Evolutionary conservation across 2,113 vertebrate genomes (phyloP), one percentile per base, ranked within the genome.

Genomic region (Dryoscopus gambensis): DNA sequence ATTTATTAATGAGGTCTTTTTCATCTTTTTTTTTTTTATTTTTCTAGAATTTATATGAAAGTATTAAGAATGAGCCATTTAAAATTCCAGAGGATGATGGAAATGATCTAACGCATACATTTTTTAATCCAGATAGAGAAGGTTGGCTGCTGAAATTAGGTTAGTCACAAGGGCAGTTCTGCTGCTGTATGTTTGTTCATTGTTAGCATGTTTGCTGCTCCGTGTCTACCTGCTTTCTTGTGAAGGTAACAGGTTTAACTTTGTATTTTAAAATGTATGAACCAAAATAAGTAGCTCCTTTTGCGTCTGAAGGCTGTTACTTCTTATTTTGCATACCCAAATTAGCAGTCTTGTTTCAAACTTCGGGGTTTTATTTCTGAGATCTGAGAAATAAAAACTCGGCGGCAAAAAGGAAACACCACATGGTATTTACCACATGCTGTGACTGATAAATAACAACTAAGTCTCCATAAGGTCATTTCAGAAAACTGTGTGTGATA

Each of bases 31-130:
- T 67, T 73, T 79, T 69, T 83, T 60, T 76, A 70, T 88, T 94
- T 69, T 88, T 88, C 47, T 98, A 99, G 99, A 99, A 99, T 96
- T 98, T 99, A 78, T 99, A 99, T 69, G 99, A 99, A 97, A 99
- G 99, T 97, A 99, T 99, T 97, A 99, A 99, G 98, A 99, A 99
- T 3, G 99, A 99, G 92, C 99, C 99, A 1, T 99, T 99, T 96
- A 99, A 99, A 97, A 99, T 99, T 97, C 99, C 99, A 11, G 99
- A 99, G 97, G 99, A 99, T 33, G 99, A 99, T 18, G 99, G 99
- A 49, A 99, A 99, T 10, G 99, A 99, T 96, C 97, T 99, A 94
- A 99, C 99, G 2, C 99, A 99, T 95, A 99, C 99, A 0, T 99
- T 99, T 98, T 99, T 99, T 98, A 99, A 99, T 96, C 99, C 99